Evolutionary conservation across 2,888 invertebrate genomes (phyloP), one percentile per base, ranked within the genome.

Genomic region (Platypus cylindrus): DNA sequence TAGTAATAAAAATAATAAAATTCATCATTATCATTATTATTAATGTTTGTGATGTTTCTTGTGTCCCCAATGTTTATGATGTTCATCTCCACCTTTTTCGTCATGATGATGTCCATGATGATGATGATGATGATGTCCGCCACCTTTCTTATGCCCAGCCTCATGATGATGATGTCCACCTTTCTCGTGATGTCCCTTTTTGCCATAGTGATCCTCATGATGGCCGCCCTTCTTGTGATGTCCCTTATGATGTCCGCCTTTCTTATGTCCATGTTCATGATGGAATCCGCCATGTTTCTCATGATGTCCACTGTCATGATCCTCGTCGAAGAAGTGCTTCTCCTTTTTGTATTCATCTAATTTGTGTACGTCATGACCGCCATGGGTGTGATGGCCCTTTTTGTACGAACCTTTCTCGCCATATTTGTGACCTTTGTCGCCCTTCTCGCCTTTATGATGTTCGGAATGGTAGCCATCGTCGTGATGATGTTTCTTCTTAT

Each of bases 311-410:
- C 76, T 75, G 51, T 82, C 82, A 48, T 85, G 83, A 50, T 83
- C 78, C 60, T 85, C 85, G 48, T 86, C 85, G 59, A 77, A 84
- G 73, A 82, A 85, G 53, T 83, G 77, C 54, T 86, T 85, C 52
- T 85, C 79, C 59, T 86, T 86, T 56, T 84, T 82, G 62, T 74
- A 83, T 60, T 86, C 86, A 58, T 87, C 83, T 40, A 81, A 62
- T 54, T 87, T 86, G 62, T 87, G 83, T 5, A 85, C 70, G 56
- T 84, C 79, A 55, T 87, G 86, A 46, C 83, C 81, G 37, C 87
- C 51, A 59, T 86, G 82, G 46, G 84, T 86, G 43, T 78, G 78
- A 62, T 86, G 85, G 0, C 86, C 86, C 54, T 86, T 86, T 43
- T 81, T 80, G 58, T 78, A 85, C 46, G 75, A 73, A 7, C 84